Base-by-base conservation (phyloP, 1,140 invertebrate species). In the Cecropterus lyciades region DNA sequence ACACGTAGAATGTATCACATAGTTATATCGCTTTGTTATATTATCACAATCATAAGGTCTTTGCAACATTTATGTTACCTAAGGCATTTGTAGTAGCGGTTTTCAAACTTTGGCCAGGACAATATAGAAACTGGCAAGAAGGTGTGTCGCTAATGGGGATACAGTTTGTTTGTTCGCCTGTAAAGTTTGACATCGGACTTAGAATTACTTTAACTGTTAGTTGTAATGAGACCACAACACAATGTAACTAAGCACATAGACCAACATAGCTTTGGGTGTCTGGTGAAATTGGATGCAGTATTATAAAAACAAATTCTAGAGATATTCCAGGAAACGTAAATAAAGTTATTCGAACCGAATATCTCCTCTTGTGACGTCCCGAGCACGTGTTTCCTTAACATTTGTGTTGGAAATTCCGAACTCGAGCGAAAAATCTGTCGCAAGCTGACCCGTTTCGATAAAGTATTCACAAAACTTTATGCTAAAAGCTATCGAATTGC, bases 341-440 rank as follows among this genome's bases (percentile, higher is more conserved):
- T 56, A 46, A 60, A 70, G 49, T 72, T 56, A 64, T 59, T 73
- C 78, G 20, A 70, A 89, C 85, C 86, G 45, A 84, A 85, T 70
- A 79, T 79, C 57, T 91, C 88, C 65, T 91, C 88, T 71, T 91
- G 86, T 40, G 79, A 82, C 48, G 88, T 91, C 27, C 88, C 88
- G 27, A 91, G 75, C 40, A 72, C 74, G 33, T 77, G 73, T 70
- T 88, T 89, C 62, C 80, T 74, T 63, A 83, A 64, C 83, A 85
- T 80, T 52, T 63, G 60, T 63, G 60, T 63, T 51, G 60, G 33
- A 65, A 65, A 69, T 53, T 65, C 51, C 59, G 13, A 63, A 52
- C 60, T 63, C 37, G 17, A 52, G 48, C 60, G 60, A 63, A 63
- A 63, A 63, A 63, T 63, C 60, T 63, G 60, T 63, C 60, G 48